phyloP scores from a whole-genome alignment of 2,888 invertebrate genomes.

The Netelia fuscicornis region DNA sequence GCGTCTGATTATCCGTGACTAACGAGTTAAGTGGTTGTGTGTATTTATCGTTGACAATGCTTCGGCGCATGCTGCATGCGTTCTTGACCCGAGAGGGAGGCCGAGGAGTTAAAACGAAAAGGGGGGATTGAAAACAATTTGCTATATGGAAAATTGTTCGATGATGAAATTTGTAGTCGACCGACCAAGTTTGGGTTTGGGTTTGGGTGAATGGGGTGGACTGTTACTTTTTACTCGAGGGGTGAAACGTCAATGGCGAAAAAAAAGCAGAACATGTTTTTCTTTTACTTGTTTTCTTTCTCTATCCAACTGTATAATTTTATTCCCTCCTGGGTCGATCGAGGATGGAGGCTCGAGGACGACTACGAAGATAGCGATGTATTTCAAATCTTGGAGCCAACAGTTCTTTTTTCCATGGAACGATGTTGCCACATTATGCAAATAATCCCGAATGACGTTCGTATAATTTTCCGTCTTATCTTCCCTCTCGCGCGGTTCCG shows the following conservation, averaged over 20 bases:
- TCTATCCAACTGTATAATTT: conserved; percentile 56
- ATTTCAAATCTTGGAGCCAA: conserved; percentile 50
- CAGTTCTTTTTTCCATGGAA: conserved; percentile 19
- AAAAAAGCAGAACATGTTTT: conserved; percentile 24
- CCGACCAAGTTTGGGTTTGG: conserved; percentile 2
- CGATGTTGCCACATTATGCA: conserved; percentile 60
- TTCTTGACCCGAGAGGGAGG: neutral
- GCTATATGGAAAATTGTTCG: conserved; percentile 42
- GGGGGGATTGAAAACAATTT: conserved; percentile 32
- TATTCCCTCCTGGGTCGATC: conserved; percentile 49
- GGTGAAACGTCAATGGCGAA: conserved; percentile 12
- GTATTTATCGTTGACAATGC: conserved; percentile 7
- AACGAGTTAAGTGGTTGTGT: conserved; percentile 25
- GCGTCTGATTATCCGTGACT: conserved; percentile 42
- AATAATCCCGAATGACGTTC: conserved; percentile 50
- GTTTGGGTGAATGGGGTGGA: conserved; percentile 2
- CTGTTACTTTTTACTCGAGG: too few species aligned
- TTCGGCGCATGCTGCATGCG: neutral
- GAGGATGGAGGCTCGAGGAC: neutral
- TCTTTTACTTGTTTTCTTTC: conserved; percentile 22
- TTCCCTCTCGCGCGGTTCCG: conserved; percentile 44
- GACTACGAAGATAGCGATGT: neutral
- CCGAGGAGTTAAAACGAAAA: neutral
- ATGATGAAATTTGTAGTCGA: conserved; percentile 31
- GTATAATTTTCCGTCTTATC: conserved; percentile 65